Base-by-base conservation (phyloP, 1,140 invertebrate species). In the Neocloeon triangulifer region DNA sequence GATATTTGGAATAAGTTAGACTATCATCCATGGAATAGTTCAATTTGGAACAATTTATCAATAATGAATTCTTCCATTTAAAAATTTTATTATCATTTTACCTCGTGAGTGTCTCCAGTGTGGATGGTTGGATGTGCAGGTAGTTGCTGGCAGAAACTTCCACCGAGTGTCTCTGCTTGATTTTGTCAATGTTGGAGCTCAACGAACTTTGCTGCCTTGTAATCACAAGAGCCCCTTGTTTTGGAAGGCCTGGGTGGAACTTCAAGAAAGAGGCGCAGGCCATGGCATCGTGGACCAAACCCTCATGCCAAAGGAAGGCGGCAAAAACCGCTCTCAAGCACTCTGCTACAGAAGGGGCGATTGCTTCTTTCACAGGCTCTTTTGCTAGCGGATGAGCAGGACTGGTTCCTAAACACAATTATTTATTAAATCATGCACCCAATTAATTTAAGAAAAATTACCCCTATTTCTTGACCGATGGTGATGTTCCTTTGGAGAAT, bases 241-340 rank as follows among this genome's bases (percentile, higher is more conserved):
- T 84, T 4, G 77, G 74, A 33, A 91, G 53, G 13, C 69, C 69
- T 5, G 85, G 86, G 52, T 94, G 85, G 49, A 95, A 95, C 54
- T 92, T 92, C 0, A 97, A 57, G 48, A 88, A 96, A 4, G 88
- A 85, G 1, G 89, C 85, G 48, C 85, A 91, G 0, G 89, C 86
- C 75, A 96, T 95, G 4, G 88, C 88, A 51, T 97, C 91, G 49
- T 94, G 85, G 0, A 94, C 84, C 25, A 96, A 77, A 2, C 84
- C 88, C 61, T 95, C 88, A 51, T 97, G 91, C 89, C 89, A 96
- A 2, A 96, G 53, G 44, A 95, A 76, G 1, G 91, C 86, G 1
- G 89, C 88, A 55, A 96, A 98, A 0, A 94, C 78, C 0, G 86
- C 79, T 5, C 92, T 61, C 4, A 92, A 53, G 44, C 82, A 81